phyloP scores from a whole-genome alignment of 2,888 invertebrate genomes.

The Meta bourneti region DNA sequence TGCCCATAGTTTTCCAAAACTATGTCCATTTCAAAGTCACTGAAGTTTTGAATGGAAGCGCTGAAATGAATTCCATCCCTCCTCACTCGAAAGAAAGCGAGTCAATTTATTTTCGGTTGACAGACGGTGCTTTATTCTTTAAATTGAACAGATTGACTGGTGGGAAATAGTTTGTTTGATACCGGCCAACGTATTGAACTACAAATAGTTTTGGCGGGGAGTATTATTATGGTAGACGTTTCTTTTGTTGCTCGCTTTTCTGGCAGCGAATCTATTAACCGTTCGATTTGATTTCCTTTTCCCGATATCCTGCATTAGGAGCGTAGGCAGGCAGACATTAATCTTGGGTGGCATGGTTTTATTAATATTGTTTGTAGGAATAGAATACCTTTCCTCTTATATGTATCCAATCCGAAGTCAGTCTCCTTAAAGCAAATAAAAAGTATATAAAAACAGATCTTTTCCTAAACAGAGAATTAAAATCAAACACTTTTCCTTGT shows the following conservation, averaged over 20 bases:
- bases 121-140: neutral
- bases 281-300: neutral
- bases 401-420: neutral
- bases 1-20: conserved; percentile 42
- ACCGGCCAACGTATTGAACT: neutral
- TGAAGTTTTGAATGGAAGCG: neutral
- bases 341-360: neutral
- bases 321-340: neutral
- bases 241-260: neutral
- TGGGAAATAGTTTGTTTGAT: conserved; percentile 17
- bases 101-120: conserved; percentile 8
- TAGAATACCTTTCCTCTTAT: neutral
- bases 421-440: neutral
- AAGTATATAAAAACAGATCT: neutral
- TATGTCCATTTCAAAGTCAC: conserved; percentile 1
- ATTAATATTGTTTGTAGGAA: neutral
- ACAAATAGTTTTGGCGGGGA: neutral
- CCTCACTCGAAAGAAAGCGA: neutral
- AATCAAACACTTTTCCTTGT: neutral
- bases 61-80: neutral
- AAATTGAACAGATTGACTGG: neutral
- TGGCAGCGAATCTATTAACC: neutral
- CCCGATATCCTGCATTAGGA: neutral
- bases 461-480: neutral
- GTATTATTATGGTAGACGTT: neutral